phyloP scores from a whole-genome alignment of 2,113 vertebrate species.

The Platysternon megacephalum region DNA sequence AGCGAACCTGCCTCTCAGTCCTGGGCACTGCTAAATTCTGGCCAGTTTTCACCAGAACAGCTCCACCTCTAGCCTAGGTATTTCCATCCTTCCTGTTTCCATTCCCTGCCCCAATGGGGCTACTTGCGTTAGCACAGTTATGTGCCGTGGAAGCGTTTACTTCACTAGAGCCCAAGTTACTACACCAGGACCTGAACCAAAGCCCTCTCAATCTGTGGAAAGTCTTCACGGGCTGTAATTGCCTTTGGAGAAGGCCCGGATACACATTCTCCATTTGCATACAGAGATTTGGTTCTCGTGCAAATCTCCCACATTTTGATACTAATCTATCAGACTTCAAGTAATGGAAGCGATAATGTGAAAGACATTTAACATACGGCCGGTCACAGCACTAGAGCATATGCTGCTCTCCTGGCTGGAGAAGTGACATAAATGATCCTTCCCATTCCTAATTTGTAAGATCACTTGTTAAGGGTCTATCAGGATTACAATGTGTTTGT shows the following conservation, averaged over 20 bases:
- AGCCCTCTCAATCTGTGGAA: no score
- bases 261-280: background rate
- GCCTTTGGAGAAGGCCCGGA: background rate
- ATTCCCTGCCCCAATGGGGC: background rate
- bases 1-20: no score
- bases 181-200: no score
- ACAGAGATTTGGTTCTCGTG: background rate
- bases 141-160: background rate
- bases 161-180: background rate
- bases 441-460: background rate
- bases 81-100: background rate
- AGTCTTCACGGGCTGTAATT: background rate
- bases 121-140: background rate
- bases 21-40: no score
- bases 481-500: background rate
- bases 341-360: background rate
- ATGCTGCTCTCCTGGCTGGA: background rate
- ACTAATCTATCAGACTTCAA: background rate
- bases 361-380: background rate
- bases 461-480: background rate
- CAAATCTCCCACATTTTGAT: background rate
- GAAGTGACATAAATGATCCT: background rate
- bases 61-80: background rate
- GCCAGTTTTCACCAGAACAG: background rate
- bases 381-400: background rate